Percentiles rank a stretch among this genome's conserved stretches.
phyloP scores from a whole-genome alignment of 2,113 vertebrate genomes.

The Ctenomys sociabilis region DNA sequence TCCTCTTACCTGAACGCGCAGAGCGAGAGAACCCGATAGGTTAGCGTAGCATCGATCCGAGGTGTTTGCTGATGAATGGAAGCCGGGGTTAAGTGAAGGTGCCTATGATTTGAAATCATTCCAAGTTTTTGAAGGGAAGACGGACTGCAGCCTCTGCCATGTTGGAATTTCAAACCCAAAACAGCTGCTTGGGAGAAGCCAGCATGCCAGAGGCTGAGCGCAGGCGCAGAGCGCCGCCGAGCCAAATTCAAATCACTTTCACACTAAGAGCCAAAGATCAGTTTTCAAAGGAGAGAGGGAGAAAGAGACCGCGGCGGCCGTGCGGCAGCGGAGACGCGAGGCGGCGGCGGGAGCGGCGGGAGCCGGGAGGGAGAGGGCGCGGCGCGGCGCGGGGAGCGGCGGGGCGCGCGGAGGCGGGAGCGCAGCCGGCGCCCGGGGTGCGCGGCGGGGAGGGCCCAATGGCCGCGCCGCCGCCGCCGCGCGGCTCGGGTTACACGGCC shows the following conservation, averaged over 20 bases:
- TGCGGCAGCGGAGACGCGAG: conserved; percentile 78
- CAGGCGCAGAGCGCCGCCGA: conserved; percentile 92
- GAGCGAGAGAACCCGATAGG: conserved; percentile 88
- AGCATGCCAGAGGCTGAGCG: conserved; percentile 93
- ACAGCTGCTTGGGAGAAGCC: conserved; percentile 97
- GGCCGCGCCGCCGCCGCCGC: conserved; percentile 79
- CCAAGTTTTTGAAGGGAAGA: conserved; percentile 97
- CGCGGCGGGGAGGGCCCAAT: conserved; percentile 80
- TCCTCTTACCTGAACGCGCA: conserved; percentile 94
- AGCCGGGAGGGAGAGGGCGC: conserved; percentile 63
- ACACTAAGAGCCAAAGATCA: conserved; percentile 89
- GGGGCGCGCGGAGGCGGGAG: conserved; percentile 65
- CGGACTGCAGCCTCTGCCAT: conserved; percentile 99
- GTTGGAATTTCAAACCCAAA: conserved; percentile 99
- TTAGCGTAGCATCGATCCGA: conserved; percentile 93
- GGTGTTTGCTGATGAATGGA: conserved; percentile 90
- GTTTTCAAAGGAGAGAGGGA: conserved; percentile 86
- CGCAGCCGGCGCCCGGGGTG: conserved; percentile 65
- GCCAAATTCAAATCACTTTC: conserved; percentile 96
- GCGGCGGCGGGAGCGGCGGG: conserved; percentile 71
- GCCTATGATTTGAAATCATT: conserved; percentile 96
- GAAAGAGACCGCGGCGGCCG: conserved; percentile 70
- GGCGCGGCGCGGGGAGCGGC: conserved; percentile 72
- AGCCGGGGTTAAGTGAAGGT: conserved; percentile 91
- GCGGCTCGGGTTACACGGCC: conserved; percentile 83